These are phyloP conservation scores for Macrophya annulata DNA, from an alignment of 2,888 invertebrate species.

Conservation along the genomic window DNA sequence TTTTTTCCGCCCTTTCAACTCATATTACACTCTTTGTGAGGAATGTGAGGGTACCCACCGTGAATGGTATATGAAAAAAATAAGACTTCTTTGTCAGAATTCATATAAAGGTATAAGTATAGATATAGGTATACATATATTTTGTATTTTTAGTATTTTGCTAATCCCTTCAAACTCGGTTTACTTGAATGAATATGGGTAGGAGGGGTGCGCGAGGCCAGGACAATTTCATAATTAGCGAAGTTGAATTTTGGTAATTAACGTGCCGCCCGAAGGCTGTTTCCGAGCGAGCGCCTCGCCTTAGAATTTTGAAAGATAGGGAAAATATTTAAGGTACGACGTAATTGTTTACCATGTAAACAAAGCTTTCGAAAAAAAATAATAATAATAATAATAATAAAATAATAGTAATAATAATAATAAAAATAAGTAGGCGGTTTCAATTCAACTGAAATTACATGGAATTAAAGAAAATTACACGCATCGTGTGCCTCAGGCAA, in stretches of 20 bases:
- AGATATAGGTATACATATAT: no score
- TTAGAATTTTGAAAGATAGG: conserved; percentile 25
- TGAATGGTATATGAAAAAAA: background rate
- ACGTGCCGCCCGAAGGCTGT: conserved; percentile 7
- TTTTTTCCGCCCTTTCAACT: background rate
- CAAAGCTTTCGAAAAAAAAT: background rate
- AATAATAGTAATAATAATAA: no score
- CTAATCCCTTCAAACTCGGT: background rate
- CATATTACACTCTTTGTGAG: background rate
- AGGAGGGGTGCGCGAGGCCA: background rate
- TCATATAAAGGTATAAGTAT: no score
- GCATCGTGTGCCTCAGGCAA: background rate
- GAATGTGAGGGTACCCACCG: background rate
- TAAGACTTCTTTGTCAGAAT: no score
- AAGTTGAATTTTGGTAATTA: conserved; percentile 52
- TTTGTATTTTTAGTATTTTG: background rate
- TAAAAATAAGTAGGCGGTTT: background rate
- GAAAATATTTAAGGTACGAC: conserved; percentile 30
- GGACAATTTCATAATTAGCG: conserved; percentile 41
- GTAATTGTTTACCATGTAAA: conserved; percentile 27
- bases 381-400: background rate
- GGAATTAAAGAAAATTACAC: background rate
- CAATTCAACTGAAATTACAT: conserved; percentile 1
- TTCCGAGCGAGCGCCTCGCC: background rate
- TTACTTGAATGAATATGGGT: background rate